Evolutionary conservation across 92 coral and sea anemone species (phyloP), one percentile per base, ranked within the genome.

Genomic region (Muricea muricata): DNA sequence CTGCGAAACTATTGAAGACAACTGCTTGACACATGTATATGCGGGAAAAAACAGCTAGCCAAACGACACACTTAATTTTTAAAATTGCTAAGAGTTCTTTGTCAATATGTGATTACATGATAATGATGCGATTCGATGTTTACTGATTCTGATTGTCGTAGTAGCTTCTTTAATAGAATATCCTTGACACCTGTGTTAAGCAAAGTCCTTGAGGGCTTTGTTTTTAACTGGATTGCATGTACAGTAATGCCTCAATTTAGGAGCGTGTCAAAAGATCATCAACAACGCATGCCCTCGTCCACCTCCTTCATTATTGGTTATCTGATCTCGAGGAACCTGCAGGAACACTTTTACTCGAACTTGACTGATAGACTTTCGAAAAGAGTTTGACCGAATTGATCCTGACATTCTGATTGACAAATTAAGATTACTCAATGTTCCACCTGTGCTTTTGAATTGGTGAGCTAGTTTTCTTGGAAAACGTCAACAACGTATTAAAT

Each of bases 161-260:
- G 84, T 24, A n/a, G n/a, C n/a, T n/a, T n/a, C n/a, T n/a, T n/a
- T n/a, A n/a, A n/a, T n/a, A n/a, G n/a, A n/a, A 84, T 87, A 17
- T 87, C 91, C 30, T 40, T 71, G 35, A 88, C 88, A 82, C 90
- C 89, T 23, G 86, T 86, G 34, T 50, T 85, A 33, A 80, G 47
- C 61, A 85, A 85, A 79, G 76, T 66, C 88, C 80, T 86, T 17
- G 90, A 86, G 69, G 61, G 88, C 60, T 87, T 83, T 87, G 88
- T 84, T 52, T 87, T 74, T 32, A 80, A 39, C 25, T 86, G 89
- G 87, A 55, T 86, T 4, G 86, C 67, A 29, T 63, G 76, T 35
- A 47, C 34, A 31, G n/a, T 86, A 3, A 86, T 80, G 70, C 80
- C 91, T n/a, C 52, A 18, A 35, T 14, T 66, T 56, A 9, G 35